Evolutionary conservation across 1,140 invertebrate species (phyloP).

Genomic region (Drosophila insularis): DNA sequence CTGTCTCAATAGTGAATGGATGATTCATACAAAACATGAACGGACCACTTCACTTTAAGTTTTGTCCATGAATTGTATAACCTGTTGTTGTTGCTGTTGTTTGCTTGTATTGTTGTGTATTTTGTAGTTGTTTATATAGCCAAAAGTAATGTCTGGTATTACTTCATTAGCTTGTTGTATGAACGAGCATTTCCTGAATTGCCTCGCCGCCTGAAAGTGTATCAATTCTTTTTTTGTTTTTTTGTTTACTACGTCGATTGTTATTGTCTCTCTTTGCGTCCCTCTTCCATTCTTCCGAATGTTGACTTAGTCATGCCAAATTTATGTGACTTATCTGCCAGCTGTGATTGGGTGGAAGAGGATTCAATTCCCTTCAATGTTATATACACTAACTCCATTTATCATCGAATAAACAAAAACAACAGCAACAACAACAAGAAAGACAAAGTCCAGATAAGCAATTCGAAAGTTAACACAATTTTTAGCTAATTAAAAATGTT

Average conservation of each 20-base stretch:
- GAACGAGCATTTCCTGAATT: conserved; percentile 56
- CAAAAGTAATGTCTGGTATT: conserved; percentile 58
- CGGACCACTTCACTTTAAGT: conserved; percentile 51
- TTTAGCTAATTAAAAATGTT: conserved; percentile 2
- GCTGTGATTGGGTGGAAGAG: conserved; percentile 19
- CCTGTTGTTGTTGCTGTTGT: conserved; percentile 54
- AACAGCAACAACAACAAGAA: neutral
- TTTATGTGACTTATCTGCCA: conserved; percentile 60
- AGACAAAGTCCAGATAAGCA: neutral
- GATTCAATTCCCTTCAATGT: conserved; percentile 1
- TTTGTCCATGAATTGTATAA: conserved; percentile 79
- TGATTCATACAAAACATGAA: conserved; percentile 27
- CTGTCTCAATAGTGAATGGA: conserved; percentile 15
- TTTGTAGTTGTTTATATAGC: conserved; percentile 70
- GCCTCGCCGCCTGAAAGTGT: conserved; percentile 31
- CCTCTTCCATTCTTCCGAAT: neutral
- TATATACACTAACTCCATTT: neutral
- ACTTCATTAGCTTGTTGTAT: conserved; percentile 63
- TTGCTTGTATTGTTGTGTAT: conserved; percentile 41
- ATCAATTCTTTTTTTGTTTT: conserved; percentile 32
- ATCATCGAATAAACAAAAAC: neutral
- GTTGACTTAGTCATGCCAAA: conserved; percentile 57
- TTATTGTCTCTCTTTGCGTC: neutral
- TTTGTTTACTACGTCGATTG: conserved; percentile 12
- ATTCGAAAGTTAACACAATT: neutral